Percentiles rank a stretch among this genome's conserved stretches.
Conservation (phyloP, 1,140 invertebrate species). For the Papilio xuthus region DNA sequence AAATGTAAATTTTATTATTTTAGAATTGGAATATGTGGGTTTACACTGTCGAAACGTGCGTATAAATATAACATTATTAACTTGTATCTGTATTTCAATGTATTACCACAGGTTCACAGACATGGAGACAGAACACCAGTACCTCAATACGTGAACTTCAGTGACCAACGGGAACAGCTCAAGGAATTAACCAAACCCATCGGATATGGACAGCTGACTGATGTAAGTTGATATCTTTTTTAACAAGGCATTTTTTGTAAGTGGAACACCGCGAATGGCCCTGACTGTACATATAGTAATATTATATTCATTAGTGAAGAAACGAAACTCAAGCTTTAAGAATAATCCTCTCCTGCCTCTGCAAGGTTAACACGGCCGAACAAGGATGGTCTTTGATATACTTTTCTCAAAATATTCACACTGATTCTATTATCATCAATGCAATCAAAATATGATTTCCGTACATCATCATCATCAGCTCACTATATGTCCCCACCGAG, state of each 20-base stretch:
- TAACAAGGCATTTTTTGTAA: too few relatives aligned
- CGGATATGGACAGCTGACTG: slow-evolving; percentile 13
- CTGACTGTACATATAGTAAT: too few relatives aligned
- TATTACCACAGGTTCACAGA: neutral
- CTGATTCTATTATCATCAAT: neutral
- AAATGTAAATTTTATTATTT: too few relatives aligned
- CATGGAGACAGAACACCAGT: slow-evolving; percentile 25
- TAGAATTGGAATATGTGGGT: neutral
- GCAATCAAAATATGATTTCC: neutral
- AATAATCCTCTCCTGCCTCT: too few relatives aligned
- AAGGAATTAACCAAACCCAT: neutral
- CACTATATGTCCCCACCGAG: too few relatives aligned
- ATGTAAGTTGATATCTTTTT: neutral
- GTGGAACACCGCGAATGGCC: too few relatives aligned
- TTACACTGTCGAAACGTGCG: neutral
- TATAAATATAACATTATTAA: neutral
- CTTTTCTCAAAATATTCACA: neutral
- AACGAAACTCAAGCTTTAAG: too few relatives aligned
- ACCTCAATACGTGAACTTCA: neutral
- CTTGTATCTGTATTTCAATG: neutral
- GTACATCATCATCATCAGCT: too few relatives aligned
- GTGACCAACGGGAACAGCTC: neutral
- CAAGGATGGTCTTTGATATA: too few relatives aligned
- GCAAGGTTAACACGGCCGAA: too few relatives aligned
- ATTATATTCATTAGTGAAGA: too few relatives aligned